Base-by-base conservation (phyloP, 2,888 invertebrate species). In the Drosophila rubida region DNA sequence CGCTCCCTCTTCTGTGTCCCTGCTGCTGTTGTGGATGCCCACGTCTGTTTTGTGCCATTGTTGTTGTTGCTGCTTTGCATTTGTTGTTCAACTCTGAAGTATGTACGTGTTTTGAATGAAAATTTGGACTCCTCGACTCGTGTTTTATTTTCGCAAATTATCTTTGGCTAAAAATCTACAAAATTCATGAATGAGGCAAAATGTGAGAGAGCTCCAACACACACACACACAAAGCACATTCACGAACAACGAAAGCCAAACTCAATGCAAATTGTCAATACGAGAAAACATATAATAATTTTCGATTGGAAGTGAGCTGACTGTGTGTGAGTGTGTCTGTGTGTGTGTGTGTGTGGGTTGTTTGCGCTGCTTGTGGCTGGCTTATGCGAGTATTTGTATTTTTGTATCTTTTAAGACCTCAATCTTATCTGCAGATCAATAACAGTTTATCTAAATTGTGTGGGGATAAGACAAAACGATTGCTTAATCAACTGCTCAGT, bases 71-170 rank as follows among this genome's bases (percentile, higher is more conserved):
- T 62, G 75, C 75, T 78, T 77, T 78, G 77, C 75, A 74, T 78
- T 77, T 70, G 77, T 63, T 78, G 72, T 54, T 53, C 59, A 50
- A 27, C 60, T 48, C 58, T 77, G 46, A 63, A 77, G 83, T 77
- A 35, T 67, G 83, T 82, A 74, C 86, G 81, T 86, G 81, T 61
- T 70, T 55, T 82, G 81, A 82, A 82, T 86, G 81, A 86, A 82
- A 73, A 76, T 71, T 62, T 63, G 57, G 65, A 53, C 32, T 42
- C 50, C 61, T 49, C 51, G 61, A 19, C 61, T 44, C 55, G 69
- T 70, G 64, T 73, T 77, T 80, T 73, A 59, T 75, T 74, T 78
- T 61, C 49, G 69, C 72, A 70, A 78, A 86, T 80, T 78, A 86
- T 86, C 81, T 83, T 30, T 50, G 75, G 60, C 78, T 78, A 54